Percentiles rank a stretch among this genome's conserved stretches.
phyloP scores from a whole-genome alignment of 2,797 vertebrate species.

The Xenentodon cancila region DNA sequence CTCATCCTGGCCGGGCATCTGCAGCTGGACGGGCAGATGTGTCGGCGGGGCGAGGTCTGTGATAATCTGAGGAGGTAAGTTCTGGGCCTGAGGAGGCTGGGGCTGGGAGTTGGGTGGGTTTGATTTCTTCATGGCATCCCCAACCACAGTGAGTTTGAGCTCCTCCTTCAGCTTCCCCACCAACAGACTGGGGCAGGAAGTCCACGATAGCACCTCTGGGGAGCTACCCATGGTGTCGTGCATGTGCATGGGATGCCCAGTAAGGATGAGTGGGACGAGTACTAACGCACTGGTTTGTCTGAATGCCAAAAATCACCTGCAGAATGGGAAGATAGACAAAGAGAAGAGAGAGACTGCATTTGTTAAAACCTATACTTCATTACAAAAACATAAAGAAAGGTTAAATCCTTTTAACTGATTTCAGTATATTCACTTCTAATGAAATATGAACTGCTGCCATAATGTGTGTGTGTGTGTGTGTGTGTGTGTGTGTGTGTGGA shows the following conservation, averaged over 20 bases:
- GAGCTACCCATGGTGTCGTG: slow-evolving; percentile 95
- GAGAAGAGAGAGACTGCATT: slow-evolving; percentile 8
- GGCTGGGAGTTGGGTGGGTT: slow-evolving; percentile 67
- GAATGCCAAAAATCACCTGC: slow-evolving; percentile 73
- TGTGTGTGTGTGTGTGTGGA: too few relatives aligned
- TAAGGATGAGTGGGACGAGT: slow-evolving; percentile 27
- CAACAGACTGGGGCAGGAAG: slow-evolving; percentile 88
- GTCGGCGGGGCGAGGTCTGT: slow-evolving; percentile 79
- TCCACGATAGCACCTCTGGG: slow-evolving; percentile 94
- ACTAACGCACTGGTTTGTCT: slow-evolving; percentile 56
- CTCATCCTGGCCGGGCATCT: slow-evolving; percentile 81
- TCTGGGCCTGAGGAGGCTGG: slow-evolving; percentile 65
- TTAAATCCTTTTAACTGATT: slow-evolving; percentile 18
- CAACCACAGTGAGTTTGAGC: slow-evolving; percentile 82
- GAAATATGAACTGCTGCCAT: slow-evolving; percentile 21
- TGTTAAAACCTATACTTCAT: slow-evolving; percentile 2
- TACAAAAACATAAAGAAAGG: slow-evolving; percentile 6
- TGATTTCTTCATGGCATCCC: slow-evolving; percentile 81
- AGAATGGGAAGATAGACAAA: slow-evolving; percentile 25
- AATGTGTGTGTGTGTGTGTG: too few relatives aligned
- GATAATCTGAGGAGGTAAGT: slow-evolving; percentile 79
- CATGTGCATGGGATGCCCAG: slow-evolving; percentile 84
- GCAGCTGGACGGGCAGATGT: slow-evolving; percentile 72
- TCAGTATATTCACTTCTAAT: slow-evolving; percentile 15
- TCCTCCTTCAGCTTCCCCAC: slow-evolving; percentile 90